Percentiles rank a stretch among this genome's conserved stretches.
Evolutionary conservation across 2,888 invertebrate species (phyloP).

Genomic region (Quadriops clusia): DNA sequence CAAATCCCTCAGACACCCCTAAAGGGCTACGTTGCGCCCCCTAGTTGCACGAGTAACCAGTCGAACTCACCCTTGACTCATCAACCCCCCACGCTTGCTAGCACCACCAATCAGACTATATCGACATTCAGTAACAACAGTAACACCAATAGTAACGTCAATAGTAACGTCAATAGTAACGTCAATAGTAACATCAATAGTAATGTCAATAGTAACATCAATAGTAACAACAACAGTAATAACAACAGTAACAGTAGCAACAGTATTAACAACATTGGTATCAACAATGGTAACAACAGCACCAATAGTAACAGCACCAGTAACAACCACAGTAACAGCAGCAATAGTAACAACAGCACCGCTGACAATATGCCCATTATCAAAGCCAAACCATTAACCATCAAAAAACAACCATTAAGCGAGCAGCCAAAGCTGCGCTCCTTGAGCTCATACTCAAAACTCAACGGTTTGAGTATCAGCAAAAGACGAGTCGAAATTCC

Average conservation of each 20-base stretch:
- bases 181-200: conserved; percentile 65
- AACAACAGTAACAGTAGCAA: conserved; percentile 29
- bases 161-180: conserved; percentile 34
- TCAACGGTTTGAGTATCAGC: conserved; percentile 52
- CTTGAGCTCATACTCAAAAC: conserved; percentile 37
- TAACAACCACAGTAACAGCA: conserved; percentile 14
- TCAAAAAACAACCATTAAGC: conserved; percentile 70
- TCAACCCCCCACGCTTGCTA: conserved; percentile 6
- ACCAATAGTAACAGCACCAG: conserved; percentile 15
- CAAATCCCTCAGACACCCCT: too few species aligned
- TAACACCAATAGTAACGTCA: conserved; percentile 12
- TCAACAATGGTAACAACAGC: conserved; percentile 9
- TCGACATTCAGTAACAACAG: conserved; percentile 13
- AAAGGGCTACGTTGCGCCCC: too few species aligned
- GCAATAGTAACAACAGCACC: conserved; percentile 11
- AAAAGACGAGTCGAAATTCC: conserved; percentile 73
- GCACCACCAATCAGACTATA: conserved; percentile 4
- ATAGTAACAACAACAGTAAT: conserved; percentile 12
- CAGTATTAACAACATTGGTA: conserved; percentile 14
- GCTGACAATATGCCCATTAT: conserved; percentile 45
- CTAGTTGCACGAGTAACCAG: too few species aligned
- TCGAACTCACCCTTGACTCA: too few species aligned
- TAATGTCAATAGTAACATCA: too few species aligned
- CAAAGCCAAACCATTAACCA: conserved; percentile 73
- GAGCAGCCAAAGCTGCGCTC: conserved; percentile 68